A percentile compares a stretch with the other conserved stretches of the same genome.
Conservation (phyloP, 2,888 invertebrate genomes). For the Darwinula stevensoni region DNA sequence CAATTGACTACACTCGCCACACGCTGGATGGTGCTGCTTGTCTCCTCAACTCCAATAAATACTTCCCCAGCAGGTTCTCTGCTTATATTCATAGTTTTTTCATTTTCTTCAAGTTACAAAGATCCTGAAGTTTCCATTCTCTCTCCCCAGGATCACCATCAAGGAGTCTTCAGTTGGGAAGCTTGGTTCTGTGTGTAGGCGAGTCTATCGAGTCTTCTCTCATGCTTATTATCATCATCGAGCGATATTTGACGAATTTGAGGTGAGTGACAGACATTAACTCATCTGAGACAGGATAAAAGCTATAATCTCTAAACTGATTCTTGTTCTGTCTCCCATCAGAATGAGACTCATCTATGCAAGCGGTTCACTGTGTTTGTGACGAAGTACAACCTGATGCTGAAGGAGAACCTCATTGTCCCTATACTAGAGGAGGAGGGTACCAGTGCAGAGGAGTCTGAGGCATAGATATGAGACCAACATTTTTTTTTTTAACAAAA, state of each 20-base stretch:
- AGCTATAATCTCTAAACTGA: slow-evolving; percentile 1
- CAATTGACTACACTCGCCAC: slow-evolving; percentile 95
- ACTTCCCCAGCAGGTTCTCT: slow-evolving; percentile 84
- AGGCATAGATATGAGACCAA: too few relatives aligned
- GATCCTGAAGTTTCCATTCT: not conserved
- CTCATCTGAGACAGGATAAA: not conserved
- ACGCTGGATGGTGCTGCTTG: slow-evolving; percentile 97
- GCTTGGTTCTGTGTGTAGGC: slow-evolving; percentile 86
- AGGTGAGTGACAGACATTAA: slow-evolving; percentile 21
- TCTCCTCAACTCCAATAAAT: slow-evolving; percentile 94
- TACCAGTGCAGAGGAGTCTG: too few relatives aligned
- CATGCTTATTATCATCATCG: slow-evolving; percentile 98
- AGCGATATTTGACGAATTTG: slow-evolving; percentile 87
- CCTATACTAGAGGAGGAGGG: slow-evolving; percentile 83
- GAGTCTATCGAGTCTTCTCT: slow-evolving; percentile 96
- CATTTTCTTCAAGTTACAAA: slow-evolving; percentile 5
- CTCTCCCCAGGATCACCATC: slow-evolving; percentile 59
- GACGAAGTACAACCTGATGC: slow-evolving; percentile 92
- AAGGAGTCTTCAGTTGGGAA: slow-evolving; percentile 97
- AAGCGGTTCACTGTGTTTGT: slow-evolving; percentile 87
- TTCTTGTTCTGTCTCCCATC: slow-evolving; percentile 12
- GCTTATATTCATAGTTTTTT: slow-evolving; percentile 3
- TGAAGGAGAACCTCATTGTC: slow-evolving; percentile 89
- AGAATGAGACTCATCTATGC: slow-evolving; percentile 74
- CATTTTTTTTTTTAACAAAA: too few relatives aligned